Conservation (phyloP, 2,888 invertebrate species). For the Aleiodes alternator region DNA sequence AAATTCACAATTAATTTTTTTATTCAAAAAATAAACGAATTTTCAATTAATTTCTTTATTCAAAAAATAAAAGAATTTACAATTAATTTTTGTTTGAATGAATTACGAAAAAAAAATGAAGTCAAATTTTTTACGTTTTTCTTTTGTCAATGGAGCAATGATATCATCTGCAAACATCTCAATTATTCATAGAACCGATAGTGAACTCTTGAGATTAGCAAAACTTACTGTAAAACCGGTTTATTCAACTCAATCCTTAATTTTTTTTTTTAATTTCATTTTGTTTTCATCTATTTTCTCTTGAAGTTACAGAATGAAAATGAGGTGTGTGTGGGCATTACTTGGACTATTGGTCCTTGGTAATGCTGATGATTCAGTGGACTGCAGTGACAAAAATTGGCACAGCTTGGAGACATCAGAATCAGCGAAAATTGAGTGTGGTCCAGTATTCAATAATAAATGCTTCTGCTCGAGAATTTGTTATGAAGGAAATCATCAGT, state of each 20-base stretch:
- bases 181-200: conserved; percentile 21
- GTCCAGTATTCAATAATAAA: conserved; percentile 74
- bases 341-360: conserved; percentile 44
- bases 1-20: too few species aligned
- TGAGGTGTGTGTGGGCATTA: conserved; percentile 54
- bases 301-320: conserved; percentile 52
- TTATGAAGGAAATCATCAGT: conserved; percentile 77
- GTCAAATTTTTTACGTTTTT: background rate
- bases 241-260: background rate
- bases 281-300: conserved; percentile 18
- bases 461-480: conserved; percentile 79
- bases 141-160: conserved; percentile 4
- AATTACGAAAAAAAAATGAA: too few species aligned
- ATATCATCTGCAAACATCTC: conserved; percentile 16
- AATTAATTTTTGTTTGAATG: too few species aligned
- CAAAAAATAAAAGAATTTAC: too few species aligned
- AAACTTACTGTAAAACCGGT: conserved; percentile 17
- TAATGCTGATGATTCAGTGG: conserved; percentile 51
- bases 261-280: conserved; percentile 6
- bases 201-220: conserved; percentile 18
- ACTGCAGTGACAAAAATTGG: conserved; percentile 65
- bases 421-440: conserved; percentile 70
- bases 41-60: too few species aligned
- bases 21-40: too few species aligned
- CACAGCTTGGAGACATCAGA: conserved; percentile 65